phyloP scores from a whole-genome alignment of 1,140 invertebrate species.

The Papilio dardanus region DNA sequence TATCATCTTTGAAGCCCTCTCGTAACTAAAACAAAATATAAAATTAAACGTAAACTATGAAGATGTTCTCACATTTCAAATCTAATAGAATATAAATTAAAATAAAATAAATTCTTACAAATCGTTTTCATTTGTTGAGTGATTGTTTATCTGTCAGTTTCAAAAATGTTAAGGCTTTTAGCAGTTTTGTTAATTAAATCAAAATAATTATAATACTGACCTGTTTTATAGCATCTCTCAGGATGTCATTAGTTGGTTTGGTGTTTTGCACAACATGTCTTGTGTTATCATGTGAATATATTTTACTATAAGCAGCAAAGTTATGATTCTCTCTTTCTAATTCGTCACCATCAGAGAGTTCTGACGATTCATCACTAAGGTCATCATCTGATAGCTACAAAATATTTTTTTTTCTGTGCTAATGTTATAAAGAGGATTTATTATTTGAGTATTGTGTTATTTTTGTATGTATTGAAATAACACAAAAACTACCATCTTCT shows the following conservation, averaged over 20 bases:
- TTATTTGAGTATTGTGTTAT: no score
- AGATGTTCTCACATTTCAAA: neutral
- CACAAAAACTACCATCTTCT: no score
- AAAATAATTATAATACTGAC: neutral
- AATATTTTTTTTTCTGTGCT: no score
- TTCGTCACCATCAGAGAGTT: neutral
- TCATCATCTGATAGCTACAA: neutral
- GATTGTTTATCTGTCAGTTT: neutral
- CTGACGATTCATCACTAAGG: neutral
- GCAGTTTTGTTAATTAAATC: neutral
- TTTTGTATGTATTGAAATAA: neutral
- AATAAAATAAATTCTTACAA: neutral
- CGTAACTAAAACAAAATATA: neutral
- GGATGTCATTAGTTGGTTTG: neutral
- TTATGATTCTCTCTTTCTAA: neutral
- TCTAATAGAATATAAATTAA: neutral
- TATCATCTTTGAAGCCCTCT: neutral
- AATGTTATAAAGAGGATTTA: no score
- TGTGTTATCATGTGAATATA: neutral
- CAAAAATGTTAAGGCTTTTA: neutral
- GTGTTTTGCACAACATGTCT: neutral
- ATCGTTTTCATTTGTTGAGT: neutral
- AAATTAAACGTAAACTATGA: neutral
- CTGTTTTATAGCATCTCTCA: neutral
- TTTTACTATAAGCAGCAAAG: neutral